Evolutionary conservation across 2,888 invertebrate species (phyloP), one percentile per base, ranked within the genome.

Genomic region (Flexamia atlantica): DNA sequence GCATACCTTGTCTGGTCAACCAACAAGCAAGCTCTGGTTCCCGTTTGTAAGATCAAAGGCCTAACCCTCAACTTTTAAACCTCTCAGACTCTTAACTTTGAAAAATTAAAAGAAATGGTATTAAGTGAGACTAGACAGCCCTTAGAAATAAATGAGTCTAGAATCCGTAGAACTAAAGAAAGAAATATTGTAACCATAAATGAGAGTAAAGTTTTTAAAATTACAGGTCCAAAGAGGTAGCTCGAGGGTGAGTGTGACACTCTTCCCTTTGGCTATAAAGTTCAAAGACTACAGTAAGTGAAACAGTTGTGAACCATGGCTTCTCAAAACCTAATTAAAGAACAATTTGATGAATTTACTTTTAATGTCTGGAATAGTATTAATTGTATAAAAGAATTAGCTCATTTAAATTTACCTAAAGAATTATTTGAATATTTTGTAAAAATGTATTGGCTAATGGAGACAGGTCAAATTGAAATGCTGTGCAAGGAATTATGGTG

Each of bases 1-100:
- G 83, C 28, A 0, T 79, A 85, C 57, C 25, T 36, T 28, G 83
- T 72, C 72, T 53, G 53, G 53, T 53, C 53, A 53, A 70, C 70
- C 17, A 70, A 70, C 30, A 4, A 70, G 17, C 17, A 70, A n/a
- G 20, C n/a, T 4, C 9, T 70, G 4, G 17, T n/a, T 3, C 9
- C 32, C 1, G 70, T 70, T n/a, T 74, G 74, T 46, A 74, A 74
- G 25, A 74, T 74, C 40, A 74, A 74, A 40, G 74, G 74, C 12
- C 23, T 74, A 14, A 74, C 74, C 3, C 14, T 42, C 1, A 74
- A 74, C 20, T 1, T 74, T 3, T 20, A 32, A 14, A 74, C 74
- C 4, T 40, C 40, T 3, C 5, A 74, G 42, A 74, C 40, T 17
- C 2, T 42, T 3, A 42, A 74, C 46, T 74, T 46, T 74, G 36